Evolutionary conservation across 2,113 vertebrate genomes (phyloP).

Genomic region (Morone chrysops): DNA sequence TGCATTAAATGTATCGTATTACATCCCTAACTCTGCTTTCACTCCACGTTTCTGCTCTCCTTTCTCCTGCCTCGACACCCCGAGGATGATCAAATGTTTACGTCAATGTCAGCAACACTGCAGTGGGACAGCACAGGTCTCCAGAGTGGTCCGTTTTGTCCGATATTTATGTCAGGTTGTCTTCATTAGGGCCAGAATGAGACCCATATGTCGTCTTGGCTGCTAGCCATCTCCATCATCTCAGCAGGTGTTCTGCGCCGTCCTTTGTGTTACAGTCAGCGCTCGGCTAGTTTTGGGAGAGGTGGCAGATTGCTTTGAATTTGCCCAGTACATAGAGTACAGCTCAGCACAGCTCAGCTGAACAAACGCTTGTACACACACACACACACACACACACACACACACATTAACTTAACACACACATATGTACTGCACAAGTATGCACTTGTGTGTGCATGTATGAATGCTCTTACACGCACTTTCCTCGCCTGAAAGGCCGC

Average conservation of each 20-base stretch:
- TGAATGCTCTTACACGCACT: neutral
- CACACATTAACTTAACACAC: neutral
- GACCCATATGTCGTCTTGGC: slow-evolving; percentile 79
- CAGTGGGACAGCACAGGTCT: slow-evolving; percentile 32
- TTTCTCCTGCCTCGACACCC: slow-evolving; percentile 20
- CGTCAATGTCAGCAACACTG: slow-evolving; percentile 49
- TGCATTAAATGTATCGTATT: slow-evolving; percentile 37
- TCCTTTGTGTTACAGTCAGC: slow-evolving; percentile 73
- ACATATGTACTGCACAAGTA: neutral
- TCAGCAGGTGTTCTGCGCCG: slow-evolving; percentile 72
- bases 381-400: neutral
- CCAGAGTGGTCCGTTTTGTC: slow-evolving; percentile 64
- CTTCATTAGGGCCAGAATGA: slow-evolving; percentile 77
- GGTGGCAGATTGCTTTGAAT: slow-evolving; percentile 72
- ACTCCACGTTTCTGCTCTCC: slow-evolving; percentile 1
- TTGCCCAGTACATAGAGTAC: slow-evolving; percentile 48
- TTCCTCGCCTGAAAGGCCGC: slow-evolving; percentile 19
- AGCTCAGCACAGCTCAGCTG: slow-evolving; percentile 49
- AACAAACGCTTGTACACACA: slow-evolving; percentile 33
- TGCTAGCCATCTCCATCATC: slow-evolving; percentile 75
- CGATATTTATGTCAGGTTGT: slow-evolving; percentile 76
- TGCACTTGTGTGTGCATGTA: neutral
- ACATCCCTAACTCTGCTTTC: slow-evolving; percentile 15
- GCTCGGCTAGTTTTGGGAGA: slow-evolving; percentile 64
- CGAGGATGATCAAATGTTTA: slow-evolving; percentile 62